Evolutionary conservation across 2,797 vertebrate species (phyloP), one percentile per base, ranked within the genome.

Genomic region (Megaceryle alcyon): DNA sequence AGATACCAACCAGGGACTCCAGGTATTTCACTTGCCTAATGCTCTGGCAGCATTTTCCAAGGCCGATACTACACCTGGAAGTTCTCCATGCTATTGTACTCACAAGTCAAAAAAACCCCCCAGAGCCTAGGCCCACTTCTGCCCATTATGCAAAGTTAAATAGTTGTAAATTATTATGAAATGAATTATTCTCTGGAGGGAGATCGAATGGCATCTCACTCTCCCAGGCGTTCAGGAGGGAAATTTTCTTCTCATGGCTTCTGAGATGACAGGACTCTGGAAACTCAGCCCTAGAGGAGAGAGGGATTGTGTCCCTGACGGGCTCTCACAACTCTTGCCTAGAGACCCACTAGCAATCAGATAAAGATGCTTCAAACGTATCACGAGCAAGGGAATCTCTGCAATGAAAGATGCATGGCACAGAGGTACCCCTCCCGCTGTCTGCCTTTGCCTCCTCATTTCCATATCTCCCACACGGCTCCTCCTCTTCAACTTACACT

Each of bases 21-120:
- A 87, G 54, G 28, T 92, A 89, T 83, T 91, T 84, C 91, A 70
- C 91, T 90, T 88, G 85, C 80, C 35, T 94, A 88, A 92, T 93
- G 60, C 53, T 86, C 77, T 2, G 0, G 81, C 37, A 3, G 68
- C 81, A 54, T 61, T 86, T 96, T 88, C 77, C 60, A 85, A 93
- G 83, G 28, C 61, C 59, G 44, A 73, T 51, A 63, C 41, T 68
- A 37, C 5, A 28, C 68, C 86, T 95, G 79, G 77, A 93, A 80
- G 54, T 60, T 69, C 33, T 93, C 60, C 46, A 56, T 22, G 23
- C 57, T 57, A 54, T 43, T 43, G 46, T 3, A 1, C 31, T 87
- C 9, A 2, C 64, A 88, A 49, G 29, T 60, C 51, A 8, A 3
- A 72, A 75, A 72, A 65, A 53, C 12, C 11, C 25, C 21, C n/a